Conservation (phyloP, 2,797 vertebrate genomes). For the Coluber constrictor region DNA sequence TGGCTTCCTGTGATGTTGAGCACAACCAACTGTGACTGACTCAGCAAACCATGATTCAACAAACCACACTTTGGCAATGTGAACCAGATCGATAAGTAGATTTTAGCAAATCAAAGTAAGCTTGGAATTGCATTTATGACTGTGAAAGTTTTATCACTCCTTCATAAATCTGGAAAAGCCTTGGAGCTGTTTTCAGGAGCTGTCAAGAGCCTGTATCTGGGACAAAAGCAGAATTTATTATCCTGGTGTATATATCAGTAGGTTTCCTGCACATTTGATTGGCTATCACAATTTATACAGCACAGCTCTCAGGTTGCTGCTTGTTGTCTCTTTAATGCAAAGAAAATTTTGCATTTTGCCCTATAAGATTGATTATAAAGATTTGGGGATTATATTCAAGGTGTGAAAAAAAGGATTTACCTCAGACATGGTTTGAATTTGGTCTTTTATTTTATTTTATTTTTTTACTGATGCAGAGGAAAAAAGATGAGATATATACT, state of each 20-base stretch:
- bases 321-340: background rate
- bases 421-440: background rate
- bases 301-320: background rate
- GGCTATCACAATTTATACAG: conserved; percentile 1
- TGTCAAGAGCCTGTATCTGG: background rate
- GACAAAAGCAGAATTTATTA: background rate
- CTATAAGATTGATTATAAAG: conserved; percentile 10
- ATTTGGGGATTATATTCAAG: background rate
- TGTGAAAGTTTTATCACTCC: background rate
- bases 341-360: conserved; percentile 9
- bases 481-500: background rate
- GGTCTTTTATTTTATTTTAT: background rate
- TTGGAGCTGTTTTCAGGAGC: background rate
- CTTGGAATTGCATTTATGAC: background rate
- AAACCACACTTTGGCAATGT: background rate
- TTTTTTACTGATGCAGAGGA: background rate
- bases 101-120: background rate
- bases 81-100: background rate
- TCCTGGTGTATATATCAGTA: background rate
- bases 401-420: background rate
- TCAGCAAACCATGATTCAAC: background rate
- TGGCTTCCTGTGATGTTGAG: background rate
- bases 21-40: background rate
- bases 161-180: background rate
- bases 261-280: background rate